These are phyloP conservation scores for Coendou prehensilis DNA, from an alignment of 2,797 vertebrate species.

Conservation along the genomic window DNA sequence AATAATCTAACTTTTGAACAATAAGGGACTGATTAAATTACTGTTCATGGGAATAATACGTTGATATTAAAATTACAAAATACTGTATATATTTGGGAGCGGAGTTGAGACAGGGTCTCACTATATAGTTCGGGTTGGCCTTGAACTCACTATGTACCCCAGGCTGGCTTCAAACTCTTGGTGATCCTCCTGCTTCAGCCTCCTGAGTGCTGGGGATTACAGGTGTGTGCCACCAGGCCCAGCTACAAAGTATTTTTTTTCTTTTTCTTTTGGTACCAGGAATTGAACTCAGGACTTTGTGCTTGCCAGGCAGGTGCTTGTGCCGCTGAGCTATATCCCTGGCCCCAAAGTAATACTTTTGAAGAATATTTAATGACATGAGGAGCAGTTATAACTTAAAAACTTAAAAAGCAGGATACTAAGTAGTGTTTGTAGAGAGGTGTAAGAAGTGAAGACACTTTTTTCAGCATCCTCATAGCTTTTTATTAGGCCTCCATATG, in stretches of 20 bases:
- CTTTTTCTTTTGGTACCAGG: too few species aligned
- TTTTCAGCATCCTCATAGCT: background rate
- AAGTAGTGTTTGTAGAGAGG: background rate
- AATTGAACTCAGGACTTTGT: too few species aligned
- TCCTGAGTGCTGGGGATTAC: background rate
- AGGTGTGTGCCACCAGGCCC: background rate
- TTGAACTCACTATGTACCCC: background rate
- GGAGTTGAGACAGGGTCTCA: background rate
- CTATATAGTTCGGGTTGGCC: background rate
- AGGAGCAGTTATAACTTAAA: constrained; percentile 12
- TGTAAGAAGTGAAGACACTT: background rate
- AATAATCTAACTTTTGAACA: constrained; percentile 36
- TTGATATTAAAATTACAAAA: constrained; percentile 19
- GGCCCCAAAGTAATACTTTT: background rate
- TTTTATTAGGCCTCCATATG: constrained; percentile 48
- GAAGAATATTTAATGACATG: constrained; percentile 26
- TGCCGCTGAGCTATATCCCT: too few species aligned
- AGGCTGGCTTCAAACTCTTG: background rate
- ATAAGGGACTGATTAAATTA: background rate
- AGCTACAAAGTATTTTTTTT: background rate
- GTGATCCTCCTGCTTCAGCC: background rate
- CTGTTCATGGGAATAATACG: background rate
- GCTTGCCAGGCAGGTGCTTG: too few species aligned
- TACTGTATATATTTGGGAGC: background rate
- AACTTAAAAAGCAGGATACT: background rate